Base-by-base conservation (phyloP, 2,797 vertebrate species). In the Megalops cyprinoides region DNA sequence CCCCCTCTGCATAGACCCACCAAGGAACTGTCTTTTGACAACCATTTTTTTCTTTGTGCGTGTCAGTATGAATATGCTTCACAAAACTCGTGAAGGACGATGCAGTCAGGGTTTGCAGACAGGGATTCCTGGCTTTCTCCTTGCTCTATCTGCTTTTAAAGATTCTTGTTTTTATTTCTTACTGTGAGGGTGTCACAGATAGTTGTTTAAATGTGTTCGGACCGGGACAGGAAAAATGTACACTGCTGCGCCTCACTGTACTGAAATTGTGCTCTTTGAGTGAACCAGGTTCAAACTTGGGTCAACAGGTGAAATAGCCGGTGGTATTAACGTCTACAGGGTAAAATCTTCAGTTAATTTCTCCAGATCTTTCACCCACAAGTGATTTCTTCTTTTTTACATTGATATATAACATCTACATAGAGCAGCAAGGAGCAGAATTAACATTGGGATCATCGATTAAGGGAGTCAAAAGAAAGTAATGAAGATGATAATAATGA, bases 321-420 rank as follows among this genome's bases (percentile, higher is more conserved):
- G 67, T 73, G 77, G 80, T 85, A 76, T 84, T 82, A 75, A 75
- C 78, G 84, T 84, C 60, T 79, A 82, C 85, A 81, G 84, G 84
- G 85, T 86, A 82, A 82, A 79, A 83, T 79, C n/a, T 79, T 67
- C 56, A 73, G 55, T 82, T 76, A 65, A 44, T 79, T 77, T 79
- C 84, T 86, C 78, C 39, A 76, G 84, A 75, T 78, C 65, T 80
- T 84, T 60, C 78, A 83, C 77, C 67, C 84, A 53, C 48, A 74
- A 80, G 51, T 75, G 60, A 58, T 76, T 80, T 65, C 74, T 51
- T 81, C 74, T 55, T 69, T 77, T 75, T 79, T 81, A 82, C 28
- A 37, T 56, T 77, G 75, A 77, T 18, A 14, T 8, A 37, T 51
- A 51, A 18, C 75, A 62, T 74, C 83, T 79, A 77, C 73, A 79